These are phyloP conservation scores for Labeo rohita DNA, from an alignment of 2,113 vertebrate species.

Conservation along the genomic window DNA sequence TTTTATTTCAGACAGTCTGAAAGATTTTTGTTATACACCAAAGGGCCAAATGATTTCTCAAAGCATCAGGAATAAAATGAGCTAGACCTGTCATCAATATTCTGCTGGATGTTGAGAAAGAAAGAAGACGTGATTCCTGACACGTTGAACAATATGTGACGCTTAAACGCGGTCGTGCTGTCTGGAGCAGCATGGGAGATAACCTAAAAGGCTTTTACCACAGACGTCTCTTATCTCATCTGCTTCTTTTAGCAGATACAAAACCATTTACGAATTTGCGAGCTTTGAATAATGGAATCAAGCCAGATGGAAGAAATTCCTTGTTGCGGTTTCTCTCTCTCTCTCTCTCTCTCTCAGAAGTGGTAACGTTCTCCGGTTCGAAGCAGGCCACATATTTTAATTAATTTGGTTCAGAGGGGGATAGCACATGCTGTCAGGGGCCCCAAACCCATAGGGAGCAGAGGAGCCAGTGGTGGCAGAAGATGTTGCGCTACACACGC, in stretches of 20 bases:
- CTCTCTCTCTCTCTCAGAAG: not conserved
- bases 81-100: slow-evolving; percentile 33
- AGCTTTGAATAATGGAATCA: slow-evolving; percentile 35
- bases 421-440: slow-evolving; percentile 46
- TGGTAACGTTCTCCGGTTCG: slow-evolving; percentile 7
- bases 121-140: slow-evolving; percentile 21
- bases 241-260: slow-evolving; percentile 15
- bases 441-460: slow-evolving; percentile 43
- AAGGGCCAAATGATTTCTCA: not conserved
- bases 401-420: slow-evolving; percentile 52
- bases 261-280: slow-evolving; percentile 29
- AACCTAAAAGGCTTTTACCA: slow-evolving; percentile 13
- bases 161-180: not conserved
- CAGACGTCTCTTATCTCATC: slow-evolving; percentile 27
- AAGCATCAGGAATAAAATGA: slow-evolving; percentile 49
- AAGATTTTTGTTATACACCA: slow-evolving; percentile 32
- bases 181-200: slow-evolving; percentile 16
- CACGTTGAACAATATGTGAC: slow-evolving; percentile 24
- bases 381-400: slow-evolving; percentile 55
- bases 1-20: slow-evolving; percentile 55
- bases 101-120: slow-evolving; percentile 31
- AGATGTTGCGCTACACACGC: slow-evolving; percentile 45
- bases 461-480: slow-evolving; percentile 50
- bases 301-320: not conserved
- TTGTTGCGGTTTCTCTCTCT: not conserved